phyloP scores from a whole-genome alignment of 2,888 invertebrate species.

The Ennomos fuscantarius region DNA sequence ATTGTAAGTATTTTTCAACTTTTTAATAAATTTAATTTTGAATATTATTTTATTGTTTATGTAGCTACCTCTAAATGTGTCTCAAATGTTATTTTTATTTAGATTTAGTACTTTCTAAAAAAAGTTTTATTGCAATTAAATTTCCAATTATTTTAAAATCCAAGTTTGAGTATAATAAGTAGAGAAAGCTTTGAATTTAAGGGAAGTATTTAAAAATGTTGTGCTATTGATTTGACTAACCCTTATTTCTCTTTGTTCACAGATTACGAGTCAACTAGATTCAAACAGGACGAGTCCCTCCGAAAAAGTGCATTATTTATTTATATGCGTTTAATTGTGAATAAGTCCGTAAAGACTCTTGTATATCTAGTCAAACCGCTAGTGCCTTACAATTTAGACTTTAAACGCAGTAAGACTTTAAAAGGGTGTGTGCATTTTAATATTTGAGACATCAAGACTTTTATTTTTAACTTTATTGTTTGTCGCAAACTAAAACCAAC shows the following conservation, averaged over 20 bases:
- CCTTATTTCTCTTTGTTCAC: constrained; percentile 63
- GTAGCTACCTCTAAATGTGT: background rate
- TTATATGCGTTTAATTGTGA: constrained; percentile 65
- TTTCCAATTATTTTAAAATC: too few species aligned
- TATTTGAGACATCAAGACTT: constrained; percentile 5
- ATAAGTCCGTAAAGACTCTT: constrained; percentile 78
- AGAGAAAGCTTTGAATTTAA: too few species aligned
- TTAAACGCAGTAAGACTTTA: constrained; percentile 42
- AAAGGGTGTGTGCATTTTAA: constrained; percentile 22
- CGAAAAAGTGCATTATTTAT: constrained; percentile 72
- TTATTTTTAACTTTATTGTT: constrained; percentile 1
- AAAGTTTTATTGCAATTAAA: too few species aligned
- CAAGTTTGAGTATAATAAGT: too few species aligned
- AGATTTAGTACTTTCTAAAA: background rate
- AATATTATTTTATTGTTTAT: constrained; percentile 7
- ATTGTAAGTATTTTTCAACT: constrained; percentile 72
- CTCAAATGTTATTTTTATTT: constrained; percentile 7
- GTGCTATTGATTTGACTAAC: constrained; percentile 31
- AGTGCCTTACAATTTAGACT: constrained; percentile 73
- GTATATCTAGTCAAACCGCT: constrained; percentile 78
- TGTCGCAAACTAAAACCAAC: constrained; percentile 5
- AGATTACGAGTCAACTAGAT: constrained; percentile 52
- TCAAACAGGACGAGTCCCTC: constrained; percentile 74
- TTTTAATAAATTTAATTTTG: constrained; percentile 6
- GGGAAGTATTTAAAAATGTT: background rate